Percentiles rank a stretch among this genome's conserved stretches.
Evolutionary conservation across 2,888 invertebrate genomes (phyloP).

Genomic region (Pachliopta kotzebuea): DNA sequence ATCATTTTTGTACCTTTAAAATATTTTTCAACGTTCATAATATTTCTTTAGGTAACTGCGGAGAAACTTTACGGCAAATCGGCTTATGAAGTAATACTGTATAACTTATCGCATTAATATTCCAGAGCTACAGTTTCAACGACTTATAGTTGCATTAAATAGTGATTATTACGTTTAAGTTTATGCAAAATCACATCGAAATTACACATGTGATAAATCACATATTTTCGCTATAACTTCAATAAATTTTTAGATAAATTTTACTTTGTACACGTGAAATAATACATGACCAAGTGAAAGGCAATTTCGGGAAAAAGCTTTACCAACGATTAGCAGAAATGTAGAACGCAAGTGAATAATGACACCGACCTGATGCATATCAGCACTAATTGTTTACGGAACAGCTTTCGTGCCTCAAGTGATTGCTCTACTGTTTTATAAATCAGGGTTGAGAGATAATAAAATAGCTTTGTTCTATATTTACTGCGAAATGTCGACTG

Average conservation of each 20-base stretch:
- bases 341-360: conserved; percentile 50
- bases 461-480: no score
- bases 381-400: conserved; percentile 63
- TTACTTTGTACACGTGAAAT: not conserved
- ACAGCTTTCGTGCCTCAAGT: conserved; percentile 36
- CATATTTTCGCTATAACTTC: no score
- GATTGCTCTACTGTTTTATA: conserved; percentile 18
- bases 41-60: conserved; percentile 12
- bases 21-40: conserved; percentile 5
- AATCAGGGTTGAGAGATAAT: conserved; percentile 6
- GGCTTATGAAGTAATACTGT: conserved; percentile 16
- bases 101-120: conserved; percentile 17
- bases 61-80: conserved; percentile 17
- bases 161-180: not conserved
- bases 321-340: conserved; percentile 19
- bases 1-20: not conserved
- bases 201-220: not conserved
- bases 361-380: conserved; percentile 50
- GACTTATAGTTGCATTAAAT: conserved; percentile 8
- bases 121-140: conserved; percentile 2
- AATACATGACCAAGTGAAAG: conserved; percentile 6
- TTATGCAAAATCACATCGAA: not conserved
- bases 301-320: conserved; percentile 16
- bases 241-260: not conserved
- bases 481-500: no score